These are phyloP conservation scores for Drosophila watanabei DNA, from an alignment of 1,140 invertebrate genomes.

Conservation along the genomic window DNA sequence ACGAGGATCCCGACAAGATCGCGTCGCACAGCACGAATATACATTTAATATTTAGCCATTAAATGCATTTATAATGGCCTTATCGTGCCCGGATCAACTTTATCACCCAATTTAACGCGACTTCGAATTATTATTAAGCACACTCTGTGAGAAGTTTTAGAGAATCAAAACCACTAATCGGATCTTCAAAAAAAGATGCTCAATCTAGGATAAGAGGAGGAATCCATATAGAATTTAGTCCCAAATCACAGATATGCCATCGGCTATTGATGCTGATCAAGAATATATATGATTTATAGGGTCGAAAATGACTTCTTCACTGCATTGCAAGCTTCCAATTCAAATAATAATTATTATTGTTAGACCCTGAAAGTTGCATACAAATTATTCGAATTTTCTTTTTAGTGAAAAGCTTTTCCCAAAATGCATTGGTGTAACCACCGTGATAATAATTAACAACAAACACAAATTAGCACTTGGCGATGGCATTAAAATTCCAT, in stretches of 20 bases:
- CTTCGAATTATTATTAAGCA: constrained; percentile 69
- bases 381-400: neutral
- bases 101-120: constrained; percentile 74
- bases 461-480: constrained; percentile 74
- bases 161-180: neutral
- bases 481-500: constrained; percentile 70
- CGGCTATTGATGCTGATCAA: neutral
- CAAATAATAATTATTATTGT: no score
- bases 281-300: neutral
- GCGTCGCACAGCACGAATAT: constrained; percentile 68
- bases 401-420: neutral
- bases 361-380: no score
- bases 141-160: constrained; percentile 29
- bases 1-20: constrained; percentile 54
- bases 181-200: neutral
- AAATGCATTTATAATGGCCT: constrained; percentile 83
- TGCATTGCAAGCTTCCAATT: neutral
- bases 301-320: neutral
- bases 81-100: constrained; percentile 77
- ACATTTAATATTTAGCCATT: constrained; percentile 83
- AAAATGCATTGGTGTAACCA: neutral
- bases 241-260: no score
- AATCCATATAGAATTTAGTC: neutral
- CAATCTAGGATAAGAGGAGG: neutral
- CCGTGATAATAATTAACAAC: constrained; percentile 63